Conservation (phyloP, 2,113 vertebrate genomes). For the Meles meles region DNA sequence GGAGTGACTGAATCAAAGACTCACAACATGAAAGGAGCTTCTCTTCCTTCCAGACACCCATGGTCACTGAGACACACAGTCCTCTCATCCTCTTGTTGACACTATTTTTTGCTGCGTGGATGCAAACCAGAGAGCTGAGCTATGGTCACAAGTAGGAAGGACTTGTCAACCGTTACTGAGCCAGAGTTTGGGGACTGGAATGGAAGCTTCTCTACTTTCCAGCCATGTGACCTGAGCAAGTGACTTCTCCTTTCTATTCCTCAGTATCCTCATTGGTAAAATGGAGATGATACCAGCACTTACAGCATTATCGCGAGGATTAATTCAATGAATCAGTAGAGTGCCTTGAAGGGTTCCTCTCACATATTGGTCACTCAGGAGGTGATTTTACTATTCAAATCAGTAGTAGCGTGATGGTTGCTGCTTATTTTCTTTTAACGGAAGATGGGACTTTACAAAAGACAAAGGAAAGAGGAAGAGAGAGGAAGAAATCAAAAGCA, state of each 20-base stretch:
- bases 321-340: neutral
- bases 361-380: neutral
- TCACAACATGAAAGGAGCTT: neutral
- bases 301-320: neutral
- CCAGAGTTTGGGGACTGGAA: too few relatives aligned
- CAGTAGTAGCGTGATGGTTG: neutral
- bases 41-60: neutral
- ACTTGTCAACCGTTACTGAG: neutral
- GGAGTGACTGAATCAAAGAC: neutral
- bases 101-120: neutral
- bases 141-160: neutral
- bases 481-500: neutral
- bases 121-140: neutral
- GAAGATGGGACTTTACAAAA: neutral
- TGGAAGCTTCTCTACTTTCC: neutral
- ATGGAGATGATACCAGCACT: neutral
- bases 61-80: neutral
- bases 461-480: neutral
- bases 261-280: neutral
- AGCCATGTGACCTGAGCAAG: neutral
- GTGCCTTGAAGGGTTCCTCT: neutral
- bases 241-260: neutral
- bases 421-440: neutral
- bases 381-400: neutral
- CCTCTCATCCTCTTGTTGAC: neutral